Conservation (phyloP, 2,888 invertebrate genomes). For the Biston betularia region DNA sequence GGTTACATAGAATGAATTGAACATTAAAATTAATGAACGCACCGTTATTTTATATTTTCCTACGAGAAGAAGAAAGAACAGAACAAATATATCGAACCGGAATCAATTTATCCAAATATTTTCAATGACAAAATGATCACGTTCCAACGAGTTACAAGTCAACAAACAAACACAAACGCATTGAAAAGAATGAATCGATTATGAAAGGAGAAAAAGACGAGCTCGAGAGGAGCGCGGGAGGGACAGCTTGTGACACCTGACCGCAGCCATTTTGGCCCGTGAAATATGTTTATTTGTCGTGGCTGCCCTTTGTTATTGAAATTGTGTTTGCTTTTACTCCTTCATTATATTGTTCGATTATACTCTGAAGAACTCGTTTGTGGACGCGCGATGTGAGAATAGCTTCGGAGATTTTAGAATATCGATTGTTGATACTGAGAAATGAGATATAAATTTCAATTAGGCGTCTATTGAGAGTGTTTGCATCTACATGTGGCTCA, state of each 20-base stretch:
- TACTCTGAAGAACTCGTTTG: slow-evolving; percentile 82
- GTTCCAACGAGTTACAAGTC: slow-evolving; percentile 44
- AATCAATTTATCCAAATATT: slow-evolving; percentile 16
- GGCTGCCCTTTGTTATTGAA: slow-evolving; percentile 85
- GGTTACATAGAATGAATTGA: neutral
- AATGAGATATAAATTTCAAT: slow-evolving; percentile 86
- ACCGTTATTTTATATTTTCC: neutral
- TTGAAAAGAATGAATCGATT: slow-evolving; percentile 82
- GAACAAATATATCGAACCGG: slow-evolving; percentile 3
- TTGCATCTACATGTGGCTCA: slow-evolving; percentile 62
- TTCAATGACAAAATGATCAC: slow-evolving; percentile 41
- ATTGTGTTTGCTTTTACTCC: slow-evolving; percentile 86
- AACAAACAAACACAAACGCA: slow-evolving; percentile 68
- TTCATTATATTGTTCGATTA: slow-evolving; percentile 86
- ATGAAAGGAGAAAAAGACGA: slow-evolving; percentile 74
- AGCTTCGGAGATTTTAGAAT: slow-evolving; percentile 82
- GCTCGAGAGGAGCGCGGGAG: slow-evolving; percentile 55
- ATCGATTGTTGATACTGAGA: slow-evolving; percentile 86
- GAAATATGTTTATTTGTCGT: slow-evolving; percentile 87
- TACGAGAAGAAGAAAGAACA: neutral
- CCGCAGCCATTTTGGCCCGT: slow-evolving; percentile 85
- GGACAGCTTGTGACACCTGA: slow-evolving; percentile 80
- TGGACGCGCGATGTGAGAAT: slow-evolving; percentile 78
- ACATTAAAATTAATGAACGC: too few species aligned
- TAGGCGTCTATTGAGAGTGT: slow-evolving; percentile 78